Base-by-base conservation (phyloP, 2,797 vertebrate species). In the Enteromius argenteus region DNA sequence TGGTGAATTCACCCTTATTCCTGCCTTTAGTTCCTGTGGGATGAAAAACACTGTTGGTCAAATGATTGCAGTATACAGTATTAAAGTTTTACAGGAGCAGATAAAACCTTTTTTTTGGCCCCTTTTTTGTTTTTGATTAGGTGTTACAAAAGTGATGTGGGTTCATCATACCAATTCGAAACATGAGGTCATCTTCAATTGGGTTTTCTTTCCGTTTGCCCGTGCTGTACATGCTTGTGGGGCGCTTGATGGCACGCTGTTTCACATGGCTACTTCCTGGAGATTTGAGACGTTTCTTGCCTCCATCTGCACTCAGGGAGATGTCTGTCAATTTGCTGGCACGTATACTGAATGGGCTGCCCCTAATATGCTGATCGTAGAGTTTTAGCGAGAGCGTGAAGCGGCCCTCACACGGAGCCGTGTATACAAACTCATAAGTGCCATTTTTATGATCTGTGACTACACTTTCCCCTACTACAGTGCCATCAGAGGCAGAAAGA, bases 1-100 rank as follows among this genome's bases (percentile, higher is more conserved):
- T 99, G 51, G 98, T 98, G 92, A 99, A 99, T 91, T 99, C 98
- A 27, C 98, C 98, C 94, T 99, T 99, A 94, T 99, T 99, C 95
- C 98, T 97, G 90, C 98, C 98, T 93, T 99, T 99, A 81, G 97
- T 98, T 83, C 98, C 98, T 99, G 42, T 32, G 49, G 13, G 7
- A 90, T 10, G 88, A 90, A 53, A 67, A 19, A 85, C 9, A 64
- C 44, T 14, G 44, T 44, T 44, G 11, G 21, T n/a, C 53, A 56
- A n/a, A 56, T 3, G 0, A 21, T 21, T 56, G 19, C 19, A n/a
- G 10, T n/a, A 56, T 13, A 13, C 42, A 44, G 42, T 56, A 56
- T 56, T n/a, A 56, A 60, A 60, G 56, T 60, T 60, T 62, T 30
- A 30, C 27, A 62, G 1, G 11, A 62, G 58, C 58, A 62, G 58